phyloP scores from a whole-genome alignment of 2,797 vertebrate species.

The Acanthurus lineatus region DNA sequence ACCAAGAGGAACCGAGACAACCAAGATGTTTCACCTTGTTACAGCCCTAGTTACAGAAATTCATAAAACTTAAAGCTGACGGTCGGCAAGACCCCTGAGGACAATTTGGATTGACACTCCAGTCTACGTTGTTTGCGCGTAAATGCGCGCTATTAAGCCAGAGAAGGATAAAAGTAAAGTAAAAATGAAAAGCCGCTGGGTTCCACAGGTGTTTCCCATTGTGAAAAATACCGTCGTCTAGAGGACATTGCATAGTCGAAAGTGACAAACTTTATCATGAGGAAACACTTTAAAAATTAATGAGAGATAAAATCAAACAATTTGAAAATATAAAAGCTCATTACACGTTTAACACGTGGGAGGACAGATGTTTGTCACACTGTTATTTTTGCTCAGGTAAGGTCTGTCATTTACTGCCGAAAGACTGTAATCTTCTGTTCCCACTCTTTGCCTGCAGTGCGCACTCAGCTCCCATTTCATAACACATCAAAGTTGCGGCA shows the following conservation, averaged over 20 bases:
- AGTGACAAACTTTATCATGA: too few species aligned
- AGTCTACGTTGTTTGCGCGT: background rate
- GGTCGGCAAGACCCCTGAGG: background rate
- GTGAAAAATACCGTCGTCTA: background rate
- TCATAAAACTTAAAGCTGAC: too few species aligned
- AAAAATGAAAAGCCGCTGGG: background rate
- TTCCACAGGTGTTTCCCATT: slow-evolving; percentile 4
- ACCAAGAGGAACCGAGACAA: background rate
- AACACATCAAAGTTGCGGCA: slow-evolving; percentile 72
- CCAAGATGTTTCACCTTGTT: background rate
- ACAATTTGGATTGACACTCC: background rate
- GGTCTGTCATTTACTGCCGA: slow-evolving; percentile 1
- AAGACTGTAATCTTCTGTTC: slow-evolving; percentile 15
- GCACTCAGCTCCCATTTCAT: slow-evolving; percentile 52
- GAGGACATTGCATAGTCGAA: background rate
- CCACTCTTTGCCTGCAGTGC: slow-evolving; percentile 49
- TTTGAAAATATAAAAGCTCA: background rate
- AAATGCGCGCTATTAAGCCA: background rate
- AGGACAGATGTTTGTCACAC: slow-evolving; percentile 15
- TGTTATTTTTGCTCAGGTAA: slow-evolving; percentile 20
- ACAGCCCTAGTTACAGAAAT: background rate
- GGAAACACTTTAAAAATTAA: background rate
- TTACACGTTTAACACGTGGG: slow-evolving; percentile 22
- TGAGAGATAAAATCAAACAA: background rate
- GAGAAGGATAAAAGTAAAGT: too few species aligned